A percentile compares a stretch with the other conserved stretches of the same genome.
Evolutionary conservation across 2,888 invertebrate genomes (phyloP).

Genomic region (Apotomis betuletana): DNA sequence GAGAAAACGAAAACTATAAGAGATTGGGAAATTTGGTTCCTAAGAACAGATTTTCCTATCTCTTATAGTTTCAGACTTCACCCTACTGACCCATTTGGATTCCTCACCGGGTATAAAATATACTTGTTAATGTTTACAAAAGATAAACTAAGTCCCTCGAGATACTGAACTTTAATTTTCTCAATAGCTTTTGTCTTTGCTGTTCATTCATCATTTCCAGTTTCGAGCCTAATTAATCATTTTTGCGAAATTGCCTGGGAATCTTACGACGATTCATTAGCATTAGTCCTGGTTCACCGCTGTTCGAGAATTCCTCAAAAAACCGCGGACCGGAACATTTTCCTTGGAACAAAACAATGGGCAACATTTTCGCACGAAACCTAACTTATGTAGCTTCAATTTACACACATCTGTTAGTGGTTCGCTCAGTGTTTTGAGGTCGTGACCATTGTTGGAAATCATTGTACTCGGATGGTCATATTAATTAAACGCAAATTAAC

Average conservation of each 20-base stretch:
- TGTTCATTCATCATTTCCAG: neutral
- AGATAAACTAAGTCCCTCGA: neutral
- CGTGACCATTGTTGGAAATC: slow-evolving; percentile 43
- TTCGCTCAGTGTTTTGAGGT: slow-evolving; percentile 50
- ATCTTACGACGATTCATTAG: slow-evolving; percentile 30
- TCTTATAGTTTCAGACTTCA: too few species aligned
- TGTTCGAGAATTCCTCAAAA: slow-evolving; percentile 46
- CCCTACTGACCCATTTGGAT: too few species aligned
- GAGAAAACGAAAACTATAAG: too few species aligned
- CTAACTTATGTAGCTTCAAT: slow-evolving; percentile 66
- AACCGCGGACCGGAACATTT: slow-evolving; percentile 48
- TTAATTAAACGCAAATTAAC: slow-evolving; percentile 36
- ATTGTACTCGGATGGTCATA: slow-evolving; percentile 32
- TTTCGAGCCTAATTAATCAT: slow-evolving; percentile 28
- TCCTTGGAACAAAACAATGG: slow-evolving; percentile 59
- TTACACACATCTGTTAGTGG: slow-evolving; percentile 63
- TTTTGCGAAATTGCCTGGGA: slow-evolving; percentile 35
- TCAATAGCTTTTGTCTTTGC: slow-evolving; percentile 1
- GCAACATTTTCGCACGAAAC: slow-evolving; percentile 69
- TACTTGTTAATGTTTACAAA: neutral
- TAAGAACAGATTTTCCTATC: too few species aligned
- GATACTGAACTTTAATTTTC: neutral
- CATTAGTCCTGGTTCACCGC: slow-evolving; percentile 26
- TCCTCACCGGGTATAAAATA: too few species aligned
- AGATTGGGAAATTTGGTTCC: too few species aligned